Conservation (phyloP, 2,797 vertebrate species). For the Crenichthys baileyi region DNA sequence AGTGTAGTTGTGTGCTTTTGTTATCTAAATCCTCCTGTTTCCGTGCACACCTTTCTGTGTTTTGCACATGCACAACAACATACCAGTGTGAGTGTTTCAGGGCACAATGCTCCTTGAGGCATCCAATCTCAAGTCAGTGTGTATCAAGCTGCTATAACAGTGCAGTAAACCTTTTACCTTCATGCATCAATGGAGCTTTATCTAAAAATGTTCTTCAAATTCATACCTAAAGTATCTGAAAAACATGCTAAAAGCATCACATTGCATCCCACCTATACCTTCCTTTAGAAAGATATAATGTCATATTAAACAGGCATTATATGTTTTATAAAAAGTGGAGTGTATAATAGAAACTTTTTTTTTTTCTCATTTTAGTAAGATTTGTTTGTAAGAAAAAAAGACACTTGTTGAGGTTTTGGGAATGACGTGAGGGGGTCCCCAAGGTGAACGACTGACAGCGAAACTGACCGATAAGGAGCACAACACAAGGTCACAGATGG, state of each 20-base stretch:
- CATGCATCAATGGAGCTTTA: conserved; percentile 61
- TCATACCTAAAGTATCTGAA: conserved; percentile 27
- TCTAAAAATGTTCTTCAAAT: conserved; percentile 14
- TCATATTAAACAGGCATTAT: conserved; percentile 72
- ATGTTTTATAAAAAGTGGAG: conserved; percentile 76
- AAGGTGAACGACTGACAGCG: conserved; percentile 46
- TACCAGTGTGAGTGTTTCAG: conserved; percentile 25
- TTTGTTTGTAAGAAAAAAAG: conserved; percentile 71
- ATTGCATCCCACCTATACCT: conserved; percentile 37
- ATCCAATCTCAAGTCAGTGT: conserved; percentile 38
- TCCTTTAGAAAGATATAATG: conserved; percentile 63
- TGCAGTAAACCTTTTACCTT: conserved; percentile 61
- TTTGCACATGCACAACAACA: conserved; percentile 59
- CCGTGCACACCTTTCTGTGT: conserved; percentile 14
- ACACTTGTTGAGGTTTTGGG: conserved; percentile 81
- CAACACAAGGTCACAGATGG: conserved; percentile 50
- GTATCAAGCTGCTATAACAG: conserved; percentile 42
- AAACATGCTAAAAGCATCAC: conserved; percentile 49
- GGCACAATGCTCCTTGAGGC: conserved; percentile 37
- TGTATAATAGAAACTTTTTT: conserved; percentile 73
- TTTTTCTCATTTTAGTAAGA: conserved; percentile 70
- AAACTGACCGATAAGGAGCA: conserved; percentile 38
- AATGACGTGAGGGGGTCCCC: conserved; percentile 47
- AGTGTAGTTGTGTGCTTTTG: conserved; percentile 15
- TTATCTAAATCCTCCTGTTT: conserved; percentile 5